Evolutionary conservation across 2,888 invertebrate genomes (phyloP).

Genomic region (Euspilapteryx auroguttella): DNA sequence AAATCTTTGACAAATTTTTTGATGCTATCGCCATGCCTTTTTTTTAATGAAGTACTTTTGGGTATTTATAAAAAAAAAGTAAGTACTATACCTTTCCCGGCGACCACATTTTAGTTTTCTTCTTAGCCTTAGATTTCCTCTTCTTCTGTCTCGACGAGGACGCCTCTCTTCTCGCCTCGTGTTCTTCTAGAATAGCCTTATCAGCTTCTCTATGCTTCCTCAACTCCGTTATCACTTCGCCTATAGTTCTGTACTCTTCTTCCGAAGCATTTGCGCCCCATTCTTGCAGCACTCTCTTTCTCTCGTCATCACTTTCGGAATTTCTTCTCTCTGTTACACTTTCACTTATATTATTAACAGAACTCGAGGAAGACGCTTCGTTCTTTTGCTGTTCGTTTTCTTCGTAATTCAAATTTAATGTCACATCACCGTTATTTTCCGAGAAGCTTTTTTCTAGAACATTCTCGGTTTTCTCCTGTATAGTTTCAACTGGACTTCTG

Average conservation of each 20-base stretch:
- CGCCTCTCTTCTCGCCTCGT: constrained; percentile 10
- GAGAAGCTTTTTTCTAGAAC: constrained; percentile 37
- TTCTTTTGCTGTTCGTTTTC: constrained; percentile 32
- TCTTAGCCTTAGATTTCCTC: constrained; percentile 25
- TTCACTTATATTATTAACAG: constrained; percentile 6
- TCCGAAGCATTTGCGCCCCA: constrained; percentile 22
- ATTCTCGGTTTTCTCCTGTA: constrained; percentile 11
- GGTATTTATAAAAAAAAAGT: too few species aligned
- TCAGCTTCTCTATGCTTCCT: constrained; percentile 26
- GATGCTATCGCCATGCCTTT: too few species aligned
- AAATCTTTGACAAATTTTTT: too few species aligned
- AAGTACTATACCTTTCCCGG: constrained; percentile 42
- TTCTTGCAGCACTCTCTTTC: constrained; percentile 20
- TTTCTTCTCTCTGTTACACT: too few species aligned
- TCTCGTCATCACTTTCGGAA: constrained; percentile 15
- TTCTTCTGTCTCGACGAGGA: constrained; percentile 21
- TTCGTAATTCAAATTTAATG: constrained; percentile 38
- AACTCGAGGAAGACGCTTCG: constrained; percentile 33
- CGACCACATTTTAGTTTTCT: constrained; percentile 41
- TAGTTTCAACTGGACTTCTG: constrained; percentile 11
- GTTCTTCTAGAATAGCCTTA: constrained; percentile 11
- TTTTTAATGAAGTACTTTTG: too few species aligned
- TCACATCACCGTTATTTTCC: constrained; percentile 15
- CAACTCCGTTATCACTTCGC: constrained; percentile 34
- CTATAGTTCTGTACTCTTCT: constrained; percentile 29